Base-by-base conservation (phyloP, 2,888 invertebrate species). In the Encarsia formosa region DNA sequence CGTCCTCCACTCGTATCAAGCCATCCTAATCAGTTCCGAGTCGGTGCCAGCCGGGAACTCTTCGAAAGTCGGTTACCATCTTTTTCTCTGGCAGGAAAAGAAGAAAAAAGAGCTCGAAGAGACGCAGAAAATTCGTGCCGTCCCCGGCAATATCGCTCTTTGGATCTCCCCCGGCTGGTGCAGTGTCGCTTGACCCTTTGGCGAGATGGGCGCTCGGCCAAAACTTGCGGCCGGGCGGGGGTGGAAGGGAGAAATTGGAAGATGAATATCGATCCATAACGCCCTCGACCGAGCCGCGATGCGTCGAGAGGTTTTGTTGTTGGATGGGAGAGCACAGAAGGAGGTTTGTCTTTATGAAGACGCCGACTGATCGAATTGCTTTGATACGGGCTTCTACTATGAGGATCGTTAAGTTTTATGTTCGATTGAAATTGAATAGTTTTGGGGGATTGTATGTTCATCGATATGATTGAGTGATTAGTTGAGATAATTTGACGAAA, bases 191-290 rank as follows among this genome's bases (percentile, higher is more conserved):
- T 50, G 50, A 54, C 54, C 50, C 54, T 39, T 49, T 54, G 42
- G 24, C 41, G 20, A n/a, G 42, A 48, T 47, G 56, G n/a, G 50
- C 52, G 44, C 44, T 34, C 20, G 39, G 52, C 50, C 49, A 53
- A 52, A 50, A 53, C 44, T 49, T 50, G 47, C 42, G 31, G 19
- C 8, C 13, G 23, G 13, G 31, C 31, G 45, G n/a, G n/a, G 16
- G 20, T 19, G 26, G 16, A 13, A 26, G 51, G 35, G 49, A 41
- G 39, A 49, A 56, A 56, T 56, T 52, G 52, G 46, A 56, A 56
- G 56, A 56, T 56, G 56, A 52, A 52, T 56, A 56, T 56, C 56
- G 56, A 56, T 46, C 56, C 52, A 39, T 52, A 52, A 56, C 49
- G 52, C 47, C 34, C 31, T 23, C 39, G 22, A 13, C 41, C 34